phyloP scores from a whole-genome alignment of 2,888 invertebrate genomes.

The Hemistola chrysoprasaria region DNA sequence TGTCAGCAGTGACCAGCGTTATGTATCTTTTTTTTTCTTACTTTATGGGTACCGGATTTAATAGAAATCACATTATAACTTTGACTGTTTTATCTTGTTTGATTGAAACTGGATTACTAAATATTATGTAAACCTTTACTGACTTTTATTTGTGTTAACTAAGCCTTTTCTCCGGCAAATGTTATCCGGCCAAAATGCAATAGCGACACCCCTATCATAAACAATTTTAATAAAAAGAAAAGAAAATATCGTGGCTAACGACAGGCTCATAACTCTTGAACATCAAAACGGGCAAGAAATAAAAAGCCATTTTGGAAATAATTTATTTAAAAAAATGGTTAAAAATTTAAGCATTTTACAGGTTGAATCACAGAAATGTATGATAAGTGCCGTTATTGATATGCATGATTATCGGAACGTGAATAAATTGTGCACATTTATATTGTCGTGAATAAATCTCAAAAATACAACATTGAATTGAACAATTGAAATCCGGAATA shows the following conservation, averaged over 20 bases:
- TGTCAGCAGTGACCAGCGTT: too few species aligned
- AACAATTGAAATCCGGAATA: too few species aligned
- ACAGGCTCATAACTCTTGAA: slow-evolving; percentile 37
- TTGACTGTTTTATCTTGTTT: too few species aligned
- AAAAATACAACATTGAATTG: too few species aligned
- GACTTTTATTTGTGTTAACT: too few species aligned
- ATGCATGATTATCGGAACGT: slow-evolving; percentile 22
- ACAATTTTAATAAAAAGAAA: slow-evolving; percentile 41
- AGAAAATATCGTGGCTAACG: slow-evolving; percentile 41
- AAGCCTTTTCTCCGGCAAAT: not conserved
- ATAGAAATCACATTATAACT: too few species aligned
- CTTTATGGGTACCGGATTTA: too few species aligned
- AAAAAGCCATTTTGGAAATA: slow-evolving; percentile 57
- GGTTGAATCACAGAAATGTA: slow-evolving; percentile 30
- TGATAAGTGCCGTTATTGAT: slow-evolving; percentile 28
- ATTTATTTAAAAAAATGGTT: slow-evolving; percentile 52
- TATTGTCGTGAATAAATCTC: slow-evolving; percentile 6
- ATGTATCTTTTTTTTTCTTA: too few species aligned
- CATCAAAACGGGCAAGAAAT: slow-evolving; percentile 45
- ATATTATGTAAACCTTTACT: too few species aligned
- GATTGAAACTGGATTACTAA: too few species aligned
- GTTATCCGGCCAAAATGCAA: slow-evolving; percentile 8
- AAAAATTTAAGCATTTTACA: slow-evolving; percentile 26
- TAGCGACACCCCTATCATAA: slow-evolving; percentile 41
- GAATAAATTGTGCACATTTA: slow-evolving; percentile 11